Evolutionary conservation across 2,797 vertebrate genomes (phyloP).

Genomic region (Micromesistius poutassou): DNA sequence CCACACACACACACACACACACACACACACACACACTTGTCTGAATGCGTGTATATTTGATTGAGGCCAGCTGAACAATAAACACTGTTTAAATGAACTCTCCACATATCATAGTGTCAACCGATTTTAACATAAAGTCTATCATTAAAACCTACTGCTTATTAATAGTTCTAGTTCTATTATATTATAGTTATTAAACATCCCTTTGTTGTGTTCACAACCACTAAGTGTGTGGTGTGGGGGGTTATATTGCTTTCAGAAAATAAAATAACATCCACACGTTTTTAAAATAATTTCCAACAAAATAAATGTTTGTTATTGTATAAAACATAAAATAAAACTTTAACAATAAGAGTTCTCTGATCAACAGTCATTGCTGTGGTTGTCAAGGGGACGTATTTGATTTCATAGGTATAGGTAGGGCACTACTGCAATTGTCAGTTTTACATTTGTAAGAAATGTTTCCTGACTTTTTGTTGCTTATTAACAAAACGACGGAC

Average conservation of each 20-base stretch:
- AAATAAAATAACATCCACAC: background rate
- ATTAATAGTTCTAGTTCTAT: too few species aligned
- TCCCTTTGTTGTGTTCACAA: background rate
- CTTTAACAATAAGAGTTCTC: too few species aligned
- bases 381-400: background rate
- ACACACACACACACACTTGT: conserved; percentile 19
- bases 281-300: background rate
- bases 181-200: too few species aligned
- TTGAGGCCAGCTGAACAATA: conserved; percentile 26
- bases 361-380: background rate
- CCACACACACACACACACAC: background rate
- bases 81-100: conserved; percentile 1
- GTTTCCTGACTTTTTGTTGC: background rate
- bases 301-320: background rate
- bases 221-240: background rate
- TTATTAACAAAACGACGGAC: background rate
- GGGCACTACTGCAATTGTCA: too few species aligned
- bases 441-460: background rate
- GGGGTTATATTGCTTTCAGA: background rate
- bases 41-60: background rate
- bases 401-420: too few species aligned
- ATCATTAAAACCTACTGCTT: background rate
- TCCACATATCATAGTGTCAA: background rate
- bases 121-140: background rate
- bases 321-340: background rate